Percentiles rank a stretch among this genome's conserved stretches.
Conservation (phyloP, 2,888 invertebrate species). For the Blera fallax region DNA sequence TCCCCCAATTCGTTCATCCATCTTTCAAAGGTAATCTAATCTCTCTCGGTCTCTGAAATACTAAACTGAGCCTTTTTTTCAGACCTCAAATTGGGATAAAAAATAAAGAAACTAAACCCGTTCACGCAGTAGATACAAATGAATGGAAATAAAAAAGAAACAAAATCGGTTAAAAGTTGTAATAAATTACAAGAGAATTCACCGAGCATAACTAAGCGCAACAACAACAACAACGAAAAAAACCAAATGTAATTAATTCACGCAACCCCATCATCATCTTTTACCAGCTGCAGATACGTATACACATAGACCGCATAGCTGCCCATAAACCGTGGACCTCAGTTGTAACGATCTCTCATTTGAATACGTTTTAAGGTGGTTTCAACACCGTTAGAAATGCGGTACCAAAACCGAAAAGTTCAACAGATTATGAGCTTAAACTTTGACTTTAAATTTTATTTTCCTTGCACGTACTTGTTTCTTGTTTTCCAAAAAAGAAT, state of each 20-base stretch:
- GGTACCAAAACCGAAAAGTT: background rate
- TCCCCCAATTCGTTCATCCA: background rate
- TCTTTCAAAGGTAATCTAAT: background rate
- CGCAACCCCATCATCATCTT: slow-evolving; percentile 40
- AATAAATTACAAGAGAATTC: slow-evolving; percentile 31
- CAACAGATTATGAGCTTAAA: background rate
- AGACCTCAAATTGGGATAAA: slow-evolving; percentile 3
- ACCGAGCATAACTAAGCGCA: slow-evolving; percentile 12
- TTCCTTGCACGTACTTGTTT: background rate
- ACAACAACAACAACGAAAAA: too few species aligned
- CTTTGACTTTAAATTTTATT: slow-evolving; percentile 2
- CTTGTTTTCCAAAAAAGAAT: background rate
- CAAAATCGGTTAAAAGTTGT: slow-evolving; percentile 23
- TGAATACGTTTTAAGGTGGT: slow-evolving; percentile 37
- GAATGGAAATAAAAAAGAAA: background rate
- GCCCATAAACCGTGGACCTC: background rate
- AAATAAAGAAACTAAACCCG: background rate
- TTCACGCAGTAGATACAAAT: slow-evolving; percentile 2
- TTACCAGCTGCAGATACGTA: background rate
- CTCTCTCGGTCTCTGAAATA: slow-evolving; percentile 6
- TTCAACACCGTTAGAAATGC: slow-evolving; percentile 16
- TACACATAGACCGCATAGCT: background rate
- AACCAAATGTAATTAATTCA: slow-evolving; percentile 54
- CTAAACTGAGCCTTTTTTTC: slow-evolving; percentile 13
- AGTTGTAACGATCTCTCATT: slow-evolving; percentile 23